Base-by-base conservation (phyloP, 1,140 invertebrate species). In the Apocrypta bakeri region DNA sequence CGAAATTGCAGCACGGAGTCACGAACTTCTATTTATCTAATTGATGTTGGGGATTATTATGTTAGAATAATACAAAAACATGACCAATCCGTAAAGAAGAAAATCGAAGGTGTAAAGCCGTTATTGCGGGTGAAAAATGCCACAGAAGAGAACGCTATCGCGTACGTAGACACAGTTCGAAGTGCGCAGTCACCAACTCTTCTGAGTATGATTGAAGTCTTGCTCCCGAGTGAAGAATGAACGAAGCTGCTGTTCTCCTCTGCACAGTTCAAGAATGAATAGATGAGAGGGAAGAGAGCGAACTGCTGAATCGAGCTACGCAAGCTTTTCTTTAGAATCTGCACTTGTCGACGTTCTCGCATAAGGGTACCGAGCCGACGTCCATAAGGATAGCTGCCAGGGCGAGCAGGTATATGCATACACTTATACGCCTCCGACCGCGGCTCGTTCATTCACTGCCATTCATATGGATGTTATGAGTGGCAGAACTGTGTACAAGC, bases 141-240 rank as follows among this genome's bases (percentile, higher is more conserved):
- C n/a, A n/a, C n/a, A n/a, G n/a, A n/a, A n/a, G n/a, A n/a, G n/a
- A n/a, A n/a, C n/a, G n/a, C n/a, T n/a, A n/a, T n/a, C n/a, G n/a
- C n/a, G n/a, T n/a, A n/a, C n/a, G n/a, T n/a, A n/a, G 33, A 37
- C 33, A 37, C 33, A 37, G 33, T 37, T 37, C 33, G 33, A 37
- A 81, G 66, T 61, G 79, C 79, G 56, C 4, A 68, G 79, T 81
- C 71, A 74, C 71, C 78, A 31, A 1, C 29, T n/a, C n/a, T n/a
- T n/a, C n/a, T n/a, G n/a, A n/a, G n/a, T 21, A 63, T 37, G 48
- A 79, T 71, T 37, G 25, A 27, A 37, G 66, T 31, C 12, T 14
- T 68, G n/a, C 2, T 4, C 12, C 78, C 48, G 66, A 63, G 68
- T n/a, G 64, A 48, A 31, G 63, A 14, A 25, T 27, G 24, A 48